A percentile compares a stretch with the other conserved stretches of the same genome.
Evolutionary conservation across 2,113 vertebrate genomes (phyloP).

Genomic region (Semicossyphus pulcher): DNA sequence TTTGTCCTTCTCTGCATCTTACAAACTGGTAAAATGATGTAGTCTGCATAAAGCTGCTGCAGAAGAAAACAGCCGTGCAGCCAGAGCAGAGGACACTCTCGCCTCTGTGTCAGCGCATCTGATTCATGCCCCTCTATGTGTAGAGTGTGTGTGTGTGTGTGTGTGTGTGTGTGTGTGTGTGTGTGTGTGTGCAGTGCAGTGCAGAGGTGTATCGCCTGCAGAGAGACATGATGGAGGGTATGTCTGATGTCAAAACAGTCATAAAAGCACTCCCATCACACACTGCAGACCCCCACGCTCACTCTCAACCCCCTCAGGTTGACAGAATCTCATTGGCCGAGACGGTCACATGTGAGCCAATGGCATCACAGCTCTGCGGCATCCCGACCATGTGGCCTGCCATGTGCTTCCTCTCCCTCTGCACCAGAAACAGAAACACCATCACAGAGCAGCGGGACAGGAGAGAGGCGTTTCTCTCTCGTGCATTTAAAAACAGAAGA

Average conservation of each 20-base stretch:
- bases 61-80: too few species aligned
- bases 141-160: too few species aligned
- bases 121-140: not conserved
- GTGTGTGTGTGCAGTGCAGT: not conserved
- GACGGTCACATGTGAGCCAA: constrained; percentile 18
- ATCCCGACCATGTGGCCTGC: constrained; percentile 25
- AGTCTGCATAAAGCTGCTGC: too few species aligned
- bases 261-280: not conserved
- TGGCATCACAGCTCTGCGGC: constrained; percentile 27
- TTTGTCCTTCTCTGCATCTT: too few species aligned
- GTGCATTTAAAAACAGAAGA: too few species aligned
- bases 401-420: constrained; percentile 32
- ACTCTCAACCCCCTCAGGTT: not conserved
- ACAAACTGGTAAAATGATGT: too few species aligned
- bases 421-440: constrained; percentile 10
- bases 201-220: constrained; percentile 5
- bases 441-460: not conserved
- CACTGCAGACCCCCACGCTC: not conserved
- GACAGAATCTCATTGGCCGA: constrained; percentile 11
- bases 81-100: not conserved
- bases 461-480: not conserved
- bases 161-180: too few species aligned
- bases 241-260: constrained; percentile 19
- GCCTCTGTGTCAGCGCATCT: not conserved
- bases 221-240: not conserved